These are phyloP conservation scores for Heliocidaris erythrogramma DNA, from an alignment of 35 echinoderm and acorn worm genomes.

Conservation along the genomic window DNA sequence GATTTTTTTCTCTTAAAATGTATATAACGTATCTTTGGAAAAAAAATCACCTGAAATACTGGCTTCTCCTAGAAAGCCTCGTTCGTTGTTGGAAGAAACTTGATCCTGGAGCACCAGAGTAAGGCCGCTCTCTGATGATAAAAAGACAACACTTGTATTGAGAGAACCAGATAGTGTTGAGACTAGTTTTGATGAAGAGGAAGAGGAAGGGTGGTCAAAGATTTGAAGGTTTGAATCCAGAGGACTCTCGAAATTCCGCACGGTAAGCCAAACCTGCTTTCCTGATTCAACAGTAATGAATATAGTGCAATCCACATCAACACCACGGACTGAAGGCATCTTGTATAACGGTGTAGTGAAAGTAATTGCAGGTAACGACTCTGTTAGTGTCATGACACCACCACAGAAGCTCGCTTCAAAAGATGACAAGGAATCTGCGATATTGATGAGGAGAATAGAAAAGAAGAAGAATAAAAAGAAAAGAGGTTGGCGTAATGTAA, in stretches of 20 bases:
- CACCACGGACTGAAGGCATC: not conserved
- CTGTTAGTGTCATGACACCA: not conserved
- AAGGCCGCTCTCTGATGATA: not conserved
- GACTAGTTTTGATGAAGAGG: not conserved
- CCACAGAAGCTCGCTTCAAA: not conserved
- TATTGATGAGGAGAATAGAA: not conserved
- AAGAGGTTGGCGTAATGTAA: too few species aligned
- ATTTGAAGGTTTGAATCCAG: not conserved
- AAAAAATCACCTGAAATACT: not conserved
- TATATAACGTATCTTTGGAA: too few species aligned
- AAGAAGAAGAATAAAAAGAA: too few species aligned
- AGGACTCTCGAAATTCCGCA: not conserved
- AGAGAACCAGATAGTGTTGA: not conserved
- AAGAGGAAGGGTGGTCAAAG: not conserved
- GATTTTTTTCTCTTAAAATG: too few species aligned
- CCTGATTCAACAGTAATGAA: not conserved
- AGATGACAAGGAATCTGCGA: not conserved
- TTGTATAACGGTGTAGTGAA: not conserved
- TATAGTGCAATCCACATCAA: not conserved
- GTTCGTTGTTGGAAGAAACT: not conserved
- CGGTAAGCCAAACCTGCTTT: not conserved
- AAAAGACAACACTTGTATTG: not conserved
- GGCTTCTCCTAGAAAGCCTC: not conserved
- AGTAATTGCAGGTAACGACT: not conserved
- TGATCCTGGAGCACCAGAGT: not conserved